A percentile compares a stretch with the other conserved stretches of the same genome.
These are phyloP conservation scores for Odontocolon sp. DNA, from an alignment of 2,888 invertebrate species.

Conservation along the genomic window DNA sequence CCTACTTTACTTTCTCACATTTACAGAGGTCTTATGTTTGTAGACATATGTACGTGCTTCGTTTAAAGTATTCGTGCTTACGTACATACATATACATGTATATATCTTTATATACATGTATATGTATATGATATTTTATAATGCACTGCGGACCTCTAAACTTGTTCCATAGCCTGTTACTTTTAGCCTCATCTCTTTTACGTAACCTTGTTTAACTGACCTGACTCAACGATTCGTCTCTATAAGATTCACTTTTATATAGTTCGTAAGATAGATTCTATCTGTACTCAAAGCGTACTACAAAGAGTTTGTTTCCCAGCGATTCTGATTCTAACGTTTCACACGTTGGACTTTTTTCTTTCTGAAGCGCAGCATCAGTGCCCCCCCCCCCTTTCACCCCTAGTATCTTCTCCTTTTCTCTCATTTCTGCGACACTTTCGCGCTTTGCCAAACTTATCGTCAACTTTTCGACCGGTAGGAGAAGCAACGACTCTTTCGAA, in stretches of 20 bases:
- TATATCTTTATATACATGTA: background rate
- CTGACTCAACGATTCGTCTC: slow-evolving; percentile 27
- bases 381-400: background rate
- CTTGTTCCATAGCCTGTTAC: slow-evolving; percentile 20
- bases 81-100: background rate
- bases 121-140: background rate
- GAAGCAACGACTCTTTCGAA: slow-evolving; percentile 17
- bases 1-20: background rate
- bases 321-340: background rate
- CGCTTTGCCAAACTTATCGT: slow-evolving; percentile 37
- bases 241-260: background rate
- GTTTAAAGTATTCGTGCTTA: background rate
- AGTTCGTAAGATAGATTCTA: too few species aligned
- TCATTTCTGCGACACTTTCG: slow-evolving; percentile 23
- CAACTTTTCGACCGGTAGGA: slow-evolving; percentile 51
- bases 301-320: background rate
- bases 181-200: slow-evolving; percentile 10
- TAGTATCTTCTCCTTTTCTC: too few species aligned
- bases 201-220: slow-evolving; percentile 35
- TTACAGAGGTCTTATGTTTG: background rate
- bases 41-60: background rate
- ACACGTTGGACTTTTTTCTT: background rate
- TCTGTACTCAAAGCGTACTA: too few species aligned
- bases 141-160: background rate
- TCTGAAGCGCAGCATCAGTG: background rate